Evolutionary conservation across 2,113 vertebrate species (phyloP), one percentile per base, ranked within the genome.

Genomic region (Tetrax tetrax): DNA sequence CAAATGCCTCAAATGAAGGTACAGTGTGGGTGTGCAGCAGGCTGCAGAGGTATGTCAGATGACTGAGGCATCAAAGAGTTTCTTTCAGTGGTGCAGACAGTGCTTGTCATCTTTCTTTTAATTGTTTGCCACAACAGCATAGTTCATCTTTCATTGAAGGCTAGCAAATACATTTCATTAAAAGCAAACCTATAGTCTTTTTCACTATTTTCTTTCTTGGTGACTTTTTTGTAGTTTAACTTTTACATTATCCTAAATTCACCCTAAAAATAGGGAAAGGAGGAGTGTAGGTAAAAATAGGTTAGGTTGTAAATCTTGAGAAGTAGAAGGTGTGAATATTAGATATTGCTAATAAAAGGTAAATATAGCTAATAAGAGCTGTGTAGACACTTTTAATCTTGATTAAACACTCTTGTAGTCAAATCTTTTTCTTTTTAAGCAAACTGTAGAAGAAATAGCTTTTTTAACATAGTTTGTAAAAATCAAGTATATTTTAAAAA

Each of bases 1-100:
- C 95, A 96, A 97, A 87, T 92, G 63, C 85, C 92, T 96, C 91
- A 91, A 81, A 85, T 86, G 94, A 96, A 96, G 86, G 90, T 93
- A 81, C 90, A 77, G 89, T 48, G 85, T 97, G 93, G 89, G 89
- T 79, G 93, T 95, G 94, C 79, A 91, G 87, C 84, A 83, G 95
- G 63, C 93, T 76, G 81, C 63, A 28, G 87, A 84, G 93, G 38
- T 82, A 54, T 89, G 31, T 90, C 92, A 82, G 84, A 35, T 97
- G 93, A 94, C 83, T 53, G 87, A 93, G 63, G 76, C 75, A 79
- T 84, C 75, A 75, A 45, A 87, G 91, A 83, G 50, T 87, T 97
- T 95, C 83, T 68, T 91, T 70, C 95, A 91, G 84, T 79, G 70
- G 3, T n/a, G 6, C 11, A 17, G 18, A 25, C 83, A 47, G 83